Conservation (phyloP, 2,797 vertebrate species). For the Rhinogobio ventralis region DNA sequence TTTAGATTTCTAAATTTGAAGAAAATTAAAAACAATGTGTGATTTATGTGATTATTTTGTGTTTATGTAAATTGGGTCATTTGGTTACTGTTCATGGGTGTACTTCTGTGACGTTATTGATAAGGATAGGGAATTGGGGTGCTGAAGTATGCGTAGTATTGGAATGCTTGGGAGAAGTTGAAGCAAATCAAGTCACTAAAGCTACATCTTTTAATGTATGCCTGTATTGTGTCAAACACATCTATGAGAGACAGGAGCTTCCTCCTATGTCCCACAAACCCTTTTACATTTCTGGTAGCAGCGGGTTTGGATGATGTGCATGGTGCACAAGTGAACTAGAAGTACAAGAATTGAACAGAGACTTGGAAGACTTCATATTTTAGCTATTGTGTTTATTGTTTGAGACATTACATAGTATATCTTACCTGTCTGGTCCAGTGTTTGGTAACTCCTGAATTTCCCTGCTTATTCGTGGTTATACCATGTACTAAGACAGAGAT, state of each 20-base stretch:
- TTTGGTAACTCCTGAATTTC: neutral
- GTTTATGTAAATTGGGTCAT: neutral
- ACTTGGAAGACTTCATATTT: neutral
- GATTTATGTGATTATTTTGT: neutral
- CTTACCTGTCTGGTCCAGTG: neutral
- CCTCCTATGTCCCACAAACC: neutral
- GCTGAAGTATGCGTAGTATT: too few species aligned
- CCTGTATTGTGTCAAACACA: neutral
- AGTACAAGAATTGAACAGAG: neutral
- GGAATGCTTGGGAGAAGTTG: too few species aligned
- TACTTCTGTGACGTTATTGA: neutral
- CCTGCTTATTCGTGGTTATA: neutral
- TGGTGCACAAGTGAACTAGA: too few species aligned
- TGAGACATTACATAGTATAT: neutral
- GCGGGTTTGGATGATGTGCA: neutral
- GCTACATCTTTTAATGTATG: neutral
- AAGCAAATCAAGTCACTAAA: neutral
- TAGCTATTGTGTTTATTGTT: neutral
- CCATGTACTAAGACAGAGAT: neutral
- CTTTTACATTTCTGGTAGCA: neutral
- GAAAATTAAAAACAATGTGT: neutral
- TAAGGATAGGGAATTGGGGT: too few species aligned
- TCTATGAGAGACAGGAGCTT: neutral
- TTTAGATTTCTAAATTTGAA: neutral
- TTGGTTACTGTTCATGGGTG: neutral